Base-by-base conservation (phyloP, 2,113 vertebrate species). In the Asarcornis scutulata region DNA sequence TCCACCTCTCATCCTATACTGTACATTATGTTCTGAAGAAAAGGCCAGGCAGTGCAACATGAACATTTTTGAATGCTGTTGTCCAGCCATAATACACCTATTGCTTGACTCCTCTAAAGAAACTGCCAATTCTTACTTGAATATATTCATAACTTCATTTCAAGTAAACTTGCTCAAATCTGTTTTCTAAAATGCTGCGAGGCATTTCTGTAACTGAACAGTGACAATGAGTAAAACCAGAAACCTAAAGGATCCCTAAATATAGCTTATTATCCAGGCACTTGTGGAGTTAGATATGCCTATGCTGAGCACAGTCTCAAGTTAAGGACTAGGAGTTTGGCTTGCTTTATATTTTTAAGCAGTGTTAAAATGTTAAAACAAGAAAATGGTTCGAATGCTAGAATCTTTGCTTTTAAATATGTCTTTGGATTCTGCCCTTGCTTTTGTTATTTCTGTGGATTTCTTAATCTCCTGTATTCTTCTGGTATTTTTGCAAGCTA, bases 161-260 rank as follows among this genome's bases (percentile, higher is more conserved):
- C 27, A 18, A 53, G 60, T 71, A 13, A 64, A 44, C 34, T 66
- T 34, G 13, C 48, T 34, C 25, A 36, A 38, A 27, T 14, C 17
- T 12, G 11, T 76, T 91, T 89, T 42, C 40, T 50, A 14, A 67
- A 56, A 36, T 75, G 64, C 11, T 36, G 36, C 29, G 5, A 84
- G 81, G 58, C 66, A 34, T 31, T 88, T 62, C 6, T 3, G 15
- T 40, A 60, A 27, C 64, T 11, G 17, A 36, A 4, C 36, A 16
- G 77, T 96, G 95, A 76, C 63, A 66, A 40, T 84, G 93, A 95
- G 85, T 20, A 77, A 92, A 88, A 56, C 15, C 89, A 96, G 93
- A 91, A 89, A 18, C 73, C 31, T 22, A 75, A 74, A 55, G 80
- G 71, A 44, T 86, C 52, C 90, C 92, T 94, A 94, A 96, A 96